Percentiles rank a stretch among this genome's conserved stretches.
Evolutionary conservation across 2,888 invertebrate species (phyloP).

Genomic region (Augochlorella aurata): DNA sequence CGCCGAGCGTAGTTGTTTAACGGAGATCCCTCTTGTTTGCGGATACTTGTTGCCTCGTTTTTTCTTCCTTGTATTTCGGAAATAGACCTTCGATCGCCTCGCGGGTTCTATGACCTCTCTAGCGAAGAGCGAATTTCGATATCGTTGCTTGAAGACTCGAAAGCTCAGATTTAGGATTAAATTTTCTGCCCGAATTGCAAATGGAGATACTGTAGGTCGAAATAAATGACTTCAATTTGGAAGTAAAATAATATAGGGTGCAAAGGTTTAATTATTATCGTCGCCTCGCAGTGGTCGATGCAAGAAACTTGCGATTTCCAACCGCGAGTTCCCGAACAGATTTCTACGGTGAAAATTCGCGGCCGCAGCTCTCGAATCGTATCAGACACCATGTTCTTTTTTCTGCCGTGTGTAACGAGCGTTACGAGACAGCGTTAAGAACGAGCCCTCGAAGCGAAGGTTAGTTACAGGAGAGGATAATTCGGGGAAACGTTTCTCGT

Average conservation of each 20-base stretch:
- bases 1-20: background rate
- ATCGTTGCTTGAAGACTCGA: no score
- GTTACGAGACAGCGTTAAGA: background rate
- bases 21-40: background rate
- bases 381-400: background rate
- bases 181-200: no score
- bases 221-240: no score
- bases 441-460: background rate
- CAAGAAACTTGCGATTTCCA: background rate
- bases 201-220: no score
- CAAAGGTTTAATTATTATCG: no score
- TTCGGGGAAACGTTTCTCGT: conserved; percentile 3
- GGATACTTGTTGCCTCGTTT: background rate
- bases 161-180: no score
- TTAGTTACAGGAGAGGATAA: conserved; percentile 13
- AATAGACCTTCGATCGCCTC: background rate
- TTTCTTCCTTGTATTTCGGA: background rate
- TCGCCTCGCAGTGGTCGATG: no score
- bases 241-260: no score
- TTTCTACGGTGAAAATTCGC: background rate
- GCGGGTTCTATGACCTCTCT: no score
- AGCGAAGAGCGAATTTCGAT: no score
- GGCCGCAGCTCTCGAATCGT: background rate
- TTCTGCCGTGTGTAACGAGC: background rate
- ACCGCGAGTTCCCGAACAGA: background rate